A percentile compares a stretch with the other conserved stretches of the same genome.
Conservation (phyloP, 2,888 invertebrate species). For the Dichetophora obliterata region DNA sequence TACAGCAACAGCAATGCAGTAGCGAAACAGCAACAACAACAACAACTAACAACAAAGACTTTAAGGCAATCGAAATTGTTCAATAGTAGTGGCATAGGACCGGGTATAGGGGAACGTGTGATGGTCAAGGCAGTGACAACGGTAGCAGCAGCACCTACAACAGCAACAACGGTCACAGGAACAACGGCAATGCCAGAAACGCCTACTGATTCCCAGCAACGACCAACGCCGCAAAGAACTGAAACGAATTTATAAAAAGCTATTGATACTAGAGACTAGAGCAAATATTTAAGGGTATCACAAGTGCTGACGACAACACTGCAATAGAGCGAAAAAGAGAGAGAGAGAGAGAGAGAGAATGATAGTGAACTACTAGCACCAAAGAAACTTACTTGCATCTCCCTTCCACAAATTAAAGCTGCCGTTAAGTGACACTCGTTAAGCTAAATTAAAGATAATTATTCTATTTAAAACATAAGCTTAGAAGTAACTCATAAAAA, state of each 20-base stretch:
- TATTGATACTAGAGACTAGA: background rate
- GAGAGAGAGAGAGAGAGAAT: background rate
- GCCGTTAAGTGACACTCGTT: constrained; percentile 13
- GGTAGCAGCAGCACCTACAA: constrained; percentile 24
- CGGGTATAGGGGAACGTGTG: constrained; percentile 61
- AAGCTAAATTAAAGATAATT: background rate
- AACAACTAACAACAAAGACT: constrained; percentile 22
- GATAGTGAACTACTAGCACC: background rate
- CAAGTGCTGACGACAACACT: too few species aligned
- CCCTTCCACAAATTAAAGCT: constrained; percentile 25
- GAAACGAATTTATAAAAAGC: constrained; percentile 69
- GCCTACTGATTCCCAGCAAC: constrained; percentile 21
- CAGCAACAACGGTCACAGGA: constrained; percentile 21
- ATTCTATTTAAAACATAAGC: background rate
- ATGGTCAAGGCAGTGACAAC: constrained; percentile 50
- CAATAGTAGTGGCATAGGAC: constrained; percentile 53
- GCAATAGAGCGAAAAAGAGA: too few species aligned
- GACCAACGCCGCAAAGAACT: constrained; percentile 65
- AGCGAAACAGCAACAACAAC: background rate
- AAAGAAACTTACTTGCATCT: background rate
- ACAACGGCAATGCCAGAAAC: constrained; percentile 23
- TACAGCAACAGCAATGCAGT: background rate
- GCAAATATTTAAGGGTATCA: background rate
- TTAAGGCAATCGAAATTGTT: constrained; percentile 58
- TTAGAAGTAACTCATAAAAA: constrained; percentile 16